Evolutionary conservation across 2,113 vertebrate genomes (phyloP).

Genomic region (Clarias magur): DNA sequence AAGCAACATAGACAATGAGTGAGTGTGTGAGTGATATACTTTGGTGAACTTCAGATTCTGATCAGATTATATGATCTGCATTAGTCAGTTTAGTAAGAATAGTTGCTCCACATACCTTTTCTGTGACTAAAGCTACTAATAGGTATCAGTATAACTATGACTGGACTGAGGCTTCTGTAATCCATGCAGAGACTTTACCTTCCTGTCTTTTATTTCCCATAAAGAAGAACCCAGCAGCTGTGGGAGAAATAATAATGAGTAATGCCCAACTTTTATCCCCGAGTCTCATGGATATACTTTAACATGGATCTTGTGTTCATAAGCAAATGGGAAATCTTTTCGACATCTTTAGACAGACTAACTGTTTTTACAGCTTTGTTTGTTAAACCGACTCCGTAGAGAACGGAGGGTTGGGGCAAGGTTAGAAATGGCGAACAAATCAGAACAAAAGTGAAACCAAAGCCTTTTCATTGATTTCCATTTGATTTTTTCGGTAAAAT

Average conservation of each 20-base stretch:
- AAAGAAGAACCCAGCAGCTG: neutral
- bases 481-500: neutral
- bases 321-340: neutral
- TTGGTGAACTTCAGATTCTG: too few relatives aligned
- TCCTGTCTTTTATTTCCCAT: neutral
- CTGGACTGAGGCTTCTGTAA: neutral
- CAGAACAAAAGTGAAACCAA: neutral
- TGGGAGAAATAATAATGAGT: neutral
- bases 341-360: neutral
- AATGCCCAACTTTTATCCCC: neutral
- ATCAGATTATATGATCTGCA: neutral
- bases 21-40: too few relatives aligned
- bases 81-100: neutral
- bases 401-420: neutral
- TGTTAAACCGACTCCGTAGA: neutral
- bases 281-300: neutral
- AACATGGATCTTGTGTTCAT: neutral
- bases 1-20: too few relatives aligned
- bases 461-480: neutral
- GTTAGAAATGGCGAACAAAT: neutral
- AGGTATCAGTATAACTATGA: neutral
- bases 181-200: neutral
- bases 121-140: neutral
- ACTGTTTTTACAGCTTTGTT: neutral
- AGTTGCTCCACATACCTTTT: neutral